Conservation (phyloP, 1,140 invertebrate genomes). For the Zaprionus nigranus region DNA sequence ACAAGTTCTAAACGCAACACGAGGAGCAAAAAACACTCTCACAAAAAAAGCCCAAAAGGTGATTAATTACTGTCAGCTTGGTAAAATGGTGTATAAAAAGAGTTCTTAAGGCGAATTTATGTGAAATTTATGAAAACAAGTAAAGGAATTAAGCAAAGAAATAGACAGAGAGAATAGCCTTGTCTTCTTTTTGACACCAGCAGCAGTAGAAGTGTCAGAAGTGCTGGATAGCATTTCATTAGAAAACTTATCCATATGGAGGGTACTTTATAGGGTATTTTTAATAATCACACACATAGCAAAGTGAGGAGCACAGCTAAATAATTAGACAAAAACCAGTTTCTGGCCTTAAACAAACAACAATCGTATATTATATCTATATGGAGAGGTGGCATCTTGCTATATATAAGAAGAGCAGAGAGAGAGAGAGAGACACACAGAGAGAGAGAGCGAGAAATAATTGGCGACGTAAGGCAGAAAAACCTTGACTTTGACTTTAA, state of each 20-base stretch:
- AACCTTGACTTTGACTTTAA: constrained; percentile 85
- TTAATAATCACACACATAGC: constrained; percentile 58
- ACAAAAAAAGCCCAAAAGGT: constrained; percentile 43
- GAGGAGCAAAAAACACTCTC: constrained; percentile 17
- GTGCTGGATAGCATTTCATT: constrained; percentile 55
- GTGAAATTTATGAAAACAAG: constrained; percentile 39
- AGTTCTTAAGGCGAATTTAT: constrained; percentile 47
- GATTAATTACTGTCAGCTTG: constrained; percentile 75
- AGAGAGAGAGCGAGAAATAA: constrained; percentile 53
- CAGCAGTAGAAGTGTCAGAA: constrained; percentile 11
- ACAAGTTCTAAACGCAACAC: constrained; percentile 52
- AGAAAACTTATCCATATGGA: constrained; percentile 45
- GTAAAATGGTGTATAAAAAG: constrained; percentile 71
- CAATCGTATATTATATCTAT: background rate
- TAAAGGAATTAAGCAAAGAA: constrained; percentile 7
- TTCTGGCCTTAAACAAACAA: constrained; percentile 53
- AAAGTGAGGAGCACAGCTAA: constrained; percentile 48
- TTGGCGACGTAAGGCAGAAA: constrained; percentile 83
- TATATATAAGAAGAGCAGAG: constrained; percentile 24
- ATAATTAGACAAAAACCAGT: constrained; percentile 81
- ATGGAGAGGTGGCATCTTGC: constrained; percentile 9
- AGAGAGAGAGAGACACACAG: background rate
- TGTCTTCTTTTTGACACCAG: constrained; percentile 21
- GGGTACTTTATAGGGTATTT: constrained; percentile 30
- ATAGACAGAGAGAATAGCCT: constrained; percentile 1